phyloP scores from a whole-genome alignment of 1,140 invertebrate species.

The Patella vulgata region DNA sequence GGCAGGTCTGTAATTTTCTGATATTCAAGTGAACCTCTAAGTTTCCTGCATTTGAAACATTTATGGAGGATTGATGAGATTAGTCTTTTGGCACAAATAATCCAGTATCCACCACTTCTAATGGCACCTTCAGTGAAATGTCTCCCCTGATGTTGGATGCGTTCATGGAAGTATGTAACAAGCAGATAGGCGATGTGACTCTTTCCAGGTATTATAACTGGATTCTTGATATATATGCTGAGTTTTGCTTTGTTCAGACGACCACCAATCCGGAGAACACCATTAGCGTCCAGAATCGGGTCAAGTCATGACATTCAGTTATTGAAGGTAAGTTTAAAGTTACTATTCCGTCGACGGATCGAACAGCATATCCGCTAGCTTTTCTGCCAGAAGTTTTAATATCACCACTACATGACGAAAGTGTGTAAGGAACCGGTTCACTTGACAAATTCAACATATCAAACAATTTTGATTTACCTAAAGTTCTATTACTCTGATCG shows the following conservation, averaged over 20 bases:
- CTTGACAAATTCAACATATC: constrained; percentile 7
- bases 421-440: constrained; percentile 2
- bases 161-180: too few species aligned
- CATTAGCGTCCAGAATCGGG: constrained; percentile 8
- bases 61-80: too few species aligned
- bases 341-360: constrained; percentile 3
- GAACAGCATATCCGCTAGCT: constrained; percentile 7
- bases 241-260: too few species aligned
- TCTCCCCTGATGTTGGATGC: constrained; percentile 21
- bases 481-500: constrained; percentile 25
- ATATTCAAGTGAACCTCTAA: background rate
- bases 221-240: too few species aligned
- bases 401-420: constrained; percentile 19
- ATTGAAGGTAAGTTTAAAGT: constrained; percentile 9
- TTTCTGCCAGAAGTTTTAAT: constrained; percentile 11
- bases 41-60: constrained; percentile 17
- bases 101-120: constrained; percentile 21
- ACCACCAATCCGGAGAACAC: too few species aligned
- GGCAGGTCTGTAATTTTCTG: constrained; percentile 20
- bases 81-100: too few species aligned
- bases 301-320: constrained; percentile 23
- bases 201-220: constrained; percentile 10
- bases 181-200: too few species aligned
- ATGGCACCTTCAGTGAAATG: constrained; percentile 21
- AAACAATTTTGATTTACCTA: constrained; percentile 19